Conservation (phyloP, 2,797 vertebrate genomes). For the Eulemur coronatus region DNA sequence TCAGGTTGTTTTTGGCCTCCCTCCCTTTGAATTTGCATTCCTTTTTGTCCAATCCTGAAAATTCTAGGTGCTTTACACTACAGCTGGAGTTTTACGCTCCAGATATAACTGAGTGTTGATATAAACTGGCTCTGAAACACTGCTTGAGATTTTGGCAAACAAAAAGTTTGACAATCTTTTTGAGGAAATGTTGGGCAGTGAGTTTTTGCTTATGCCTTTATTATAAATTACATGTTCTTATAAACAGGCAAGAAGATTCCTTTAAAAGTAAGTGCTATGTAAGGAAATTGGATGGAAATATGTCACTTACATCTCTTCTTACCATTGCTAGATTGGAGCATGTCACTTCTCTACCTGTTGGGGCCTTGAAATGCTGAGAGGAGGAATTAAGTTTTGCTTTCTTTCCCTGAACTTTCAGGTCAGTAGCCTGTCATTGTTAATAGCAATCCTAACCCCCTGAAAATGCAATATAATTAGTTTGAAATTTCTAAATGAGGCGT, state of each 20-base stretch:
- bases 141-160: background rate
- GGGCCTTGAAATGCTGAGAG: background rate
- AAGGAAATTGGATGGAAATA: background rate
- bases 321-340: background rate
- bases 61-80: background rate
- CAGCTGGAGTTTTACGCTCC: background rate
- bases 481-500: background rate
- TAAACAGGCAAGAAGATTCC: background rate
- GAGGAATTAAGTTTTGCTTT: background rate
- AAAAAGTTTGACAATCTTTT: background rate
- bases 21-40: background rate
- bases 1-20: background rate
- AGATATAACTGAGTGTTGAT: background rate
- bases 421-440: background rate
- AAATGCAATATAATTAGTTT: background rate
- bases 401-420: background rate
- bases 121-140: background rate
- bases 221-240: background rate
- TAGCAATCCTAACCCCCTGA: background rate
- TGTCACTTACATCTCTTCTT: background rate
- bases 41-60: background rate
- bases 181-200: background rate
- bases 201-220: conserved; percentile 5
- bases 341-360: background rate
- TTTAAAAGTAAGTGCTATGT: background rate